Evolutionary conservation across 2,797 vertebrate species (phyloP), one percentile per base, ranked within the genome.

Genomic region (Stomatorhinus walkeri): DNA sequence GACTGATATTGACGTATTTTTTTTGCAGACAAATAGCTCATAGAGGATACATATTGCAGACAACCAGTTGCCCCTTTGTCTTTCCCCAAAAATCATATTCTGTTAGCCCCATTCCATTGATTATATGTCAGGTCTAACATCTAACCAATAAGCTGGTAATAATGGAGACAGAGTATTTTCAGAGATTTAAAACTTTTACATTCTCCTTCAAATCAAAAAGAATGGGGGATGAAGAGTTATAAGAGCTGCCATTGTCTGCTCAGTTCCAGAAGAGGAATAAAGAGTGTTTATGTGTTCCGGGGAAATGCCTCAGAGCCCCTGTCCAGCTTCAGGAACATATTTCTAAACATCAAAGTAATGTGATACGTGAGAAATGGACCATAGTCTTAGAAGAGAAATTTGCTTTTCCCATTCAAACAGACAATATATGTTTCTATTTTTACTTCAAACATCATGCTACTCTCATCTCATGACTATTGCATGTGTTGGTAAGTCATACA

Each of bases 41-140:
- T n/a, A 32, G 54, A 22, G 19, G 8, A 16, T 56, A 56, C 24
- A 51, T 52, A 19, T 81, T 3, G 12, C 14, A 81, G 28, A 86
- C 24, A 49, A 32, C 22, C 22, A 49, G 10, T 76, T 54, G 10
- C 36, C 28, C 19, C 22, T 40, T 59, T 61, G 51, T 59, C 19
- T 56, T 87, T 14, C 52, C 32, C 14, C 85, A 59, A 92, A 92
- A 91, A 91, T 83, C 40, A 88, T 90, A 87, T 90, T 68, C 87
- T 89, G 91, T 92, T 93, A 91, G 89, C 89, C 89, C 56, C 89
- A 88, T 93, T 90, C 88, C 84, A 94, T 95, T 92, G 94, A 95
- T 95, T 93, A 93, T 89, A 88, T 94, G 92, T 93, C 93, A 84
- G 90, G 90, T 89, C 87, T 90, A 93, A 91, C 92, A 91, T 54